A percentile compares a stretch with the other conserved stretches of the same genome.
Evolutionary conservation across 92 coral and sea anemone species (phyloP).

Genomic region (Blastomussa wellsi): DNA sequence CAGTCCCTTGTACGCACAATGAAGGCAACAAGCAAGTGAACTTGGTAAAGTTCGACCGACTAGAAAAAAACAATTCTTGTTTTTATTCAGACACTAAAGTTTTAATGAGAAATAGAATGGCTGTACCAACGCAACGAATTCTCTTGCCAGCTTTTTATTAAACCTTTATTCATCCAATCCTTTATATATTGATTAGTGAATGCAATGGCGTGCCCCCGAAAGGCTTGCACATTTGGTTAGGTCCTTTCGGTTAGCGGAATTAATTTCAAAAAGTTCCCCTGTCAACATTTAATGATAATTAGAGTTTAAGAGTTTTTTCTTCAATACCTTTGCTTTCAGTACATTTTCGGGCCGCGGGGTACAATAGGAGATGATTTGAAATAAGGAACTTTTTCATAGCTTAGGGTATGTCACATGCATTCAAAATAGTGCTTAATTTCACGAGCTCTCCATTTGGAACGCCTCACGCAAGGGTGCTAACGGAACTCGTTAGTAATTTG

Average conservation of each 20-base stretch:
- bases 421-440: too few species aligned
- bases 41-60: conserved; percentile 20
- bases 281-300: conserved; percentile 19
- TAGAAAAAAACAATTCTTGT: conserved; percentile 23
- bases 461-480: neutral
- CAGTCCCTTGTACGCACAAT: neutral
- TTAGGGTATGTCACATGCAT: neutral
- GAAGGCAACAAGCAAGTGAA: neutral
- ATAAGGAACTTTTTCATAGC: neutral
- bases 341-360: neutral
- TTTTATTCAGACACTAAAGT: conserved; percentile 7
- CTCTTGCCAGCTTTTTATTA: neutral
- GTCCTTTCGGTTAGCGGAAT: conserved; percentile 12
- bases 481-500: neutral
- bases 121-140: conserved; percentile 30
- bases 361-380: neutral
- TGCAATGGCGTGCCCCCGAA: neutral
- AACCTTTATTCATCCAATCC: neutral
- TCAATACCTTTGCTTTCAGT: conserved; percentile 5
- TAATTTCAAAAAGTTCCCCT: conserved; percentile 22
- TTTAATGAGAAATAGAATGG: conserved; percentile 6
- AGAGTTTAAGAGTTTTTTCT: neutral
- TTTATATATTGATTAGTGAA: neutral
- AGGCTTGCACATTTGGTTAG: conserved; percentile 12
- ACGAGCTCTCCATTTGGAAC: neutral